Conservation (phyloP, 2,797 vertebrate species). For the Choloepus didactylus region DNA sequence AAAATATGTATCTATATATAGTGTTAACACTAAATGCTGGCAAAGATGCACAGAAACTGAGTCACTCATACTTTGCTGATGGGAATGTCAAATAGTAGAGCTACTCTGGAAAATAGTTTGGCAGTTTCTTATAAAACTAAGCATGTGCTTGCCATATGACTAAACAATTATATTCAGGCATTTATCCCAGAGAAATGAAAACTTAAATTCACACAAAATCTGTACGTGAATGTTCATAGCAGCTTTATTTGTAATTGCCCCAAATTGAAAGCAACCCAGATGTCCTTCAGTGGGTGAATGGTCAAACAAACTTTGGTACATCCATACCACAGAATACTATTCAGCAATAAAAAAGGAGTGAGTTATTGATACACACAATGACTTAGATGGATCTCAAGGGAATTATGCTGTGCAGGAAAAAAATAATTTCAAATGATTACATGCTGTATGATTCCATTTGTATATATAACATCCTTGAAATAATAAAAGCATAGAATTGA, state of each 20-base stretch:
- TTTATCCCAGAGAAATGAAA: background rate
- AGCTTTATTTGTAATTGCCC: background rate
- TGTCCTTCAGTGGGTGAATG: background rate
- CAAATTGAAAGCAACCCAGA: background rate
- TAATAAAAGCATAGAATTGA: background rate
- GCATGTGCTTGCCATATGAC: background rate
- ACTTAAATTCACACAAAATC: background rate
- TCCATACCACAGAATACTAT: background rate
- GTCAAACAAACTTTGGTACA: background rate
- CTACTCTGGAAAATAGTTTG: background rate
- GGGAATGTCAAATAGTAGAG: background rate
- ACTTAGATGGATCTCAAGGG: background rate
- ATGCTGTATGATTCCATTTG: background rate
- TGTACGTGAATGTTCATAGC: background rate
- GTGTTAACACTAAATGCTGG: fast-evolving
- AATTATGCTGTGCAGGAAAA: background rate
- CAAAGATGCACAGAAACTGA: background rate
- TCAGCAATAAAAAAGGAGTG: background rate
- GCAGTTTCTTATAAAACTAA: background rate
- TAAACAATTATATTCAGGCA: background rate
- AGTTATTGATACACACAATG: background rate
- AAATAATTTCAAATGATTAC: background rate
- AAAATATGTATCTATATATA: too few species aligned
- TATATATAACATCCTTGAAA: background rate
- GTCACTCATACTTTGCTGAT: fast-evolving